A percentile compares a stretch with the other conserved stretches of the same genome.
Conservation (phyloP, 2,888 invertebrate species). For the Cinara cedri region DNA sequence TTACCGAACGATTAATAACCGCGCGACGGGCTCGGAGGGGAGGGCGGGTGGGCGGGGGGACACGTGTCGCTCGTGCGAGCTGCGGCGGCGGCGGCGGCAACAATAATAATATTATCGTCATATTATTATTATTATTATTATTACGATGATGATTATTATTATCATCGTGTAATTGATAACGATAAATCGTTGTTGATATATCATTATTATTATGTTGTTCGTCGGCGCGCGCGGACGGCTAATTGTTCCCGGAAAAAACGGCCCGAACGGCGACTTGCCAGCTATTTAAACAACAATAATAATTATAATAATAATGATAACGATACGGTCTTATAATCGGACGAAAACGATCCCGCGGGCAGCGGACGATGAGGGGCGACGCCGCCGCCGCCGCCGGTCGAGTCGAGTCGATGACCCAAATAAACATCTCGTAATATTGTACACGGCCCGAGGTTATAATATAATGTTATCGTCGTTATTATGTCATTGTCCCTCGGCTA, state of each 20-base stretch:
- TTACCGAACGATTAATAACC: conserved; percentile 40
- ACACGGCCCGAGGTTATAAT: too few species aligned
- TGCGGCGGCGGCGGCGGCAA: too few species aligned
- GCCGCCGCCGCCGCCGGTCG: background rate
- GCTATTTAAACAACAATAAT: background rate
- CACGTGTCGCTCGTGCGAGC: too few species aligned
- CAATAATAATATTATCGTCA: too few species aligned
- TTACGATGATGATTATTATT: too few species aligned
- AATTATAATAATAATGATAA: background rate
- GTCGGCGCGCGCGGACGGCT: background rate
- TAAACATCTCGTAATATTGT: too few species aligned
- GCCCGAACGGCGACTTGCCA: conserved; percentile 25
- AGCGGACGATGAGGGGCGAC: background rate
- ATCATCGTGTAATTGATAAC: background rate
- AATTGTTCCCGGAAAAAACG: conserved; percentile 27
- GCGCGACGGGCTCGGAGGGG: too few species aligned
- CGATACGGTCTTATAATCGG: background rate
- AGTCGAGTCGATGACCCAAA: conserved; percentile 56
- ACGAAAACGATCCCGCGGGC: background rate
- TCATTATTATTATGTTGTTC: background rate
- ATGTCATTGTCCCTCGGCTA: background rate
- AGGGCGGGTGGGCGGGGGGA: background rate
- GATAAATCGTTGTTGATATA: conserved; percentile 22
- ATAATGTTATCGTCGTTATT: background rate
- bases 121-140: too few species aligned